Evolutionary conservation across 2,797 vertebrate species (phyloP).

Genomic region (Centroberyx gerrardi): DNA sequence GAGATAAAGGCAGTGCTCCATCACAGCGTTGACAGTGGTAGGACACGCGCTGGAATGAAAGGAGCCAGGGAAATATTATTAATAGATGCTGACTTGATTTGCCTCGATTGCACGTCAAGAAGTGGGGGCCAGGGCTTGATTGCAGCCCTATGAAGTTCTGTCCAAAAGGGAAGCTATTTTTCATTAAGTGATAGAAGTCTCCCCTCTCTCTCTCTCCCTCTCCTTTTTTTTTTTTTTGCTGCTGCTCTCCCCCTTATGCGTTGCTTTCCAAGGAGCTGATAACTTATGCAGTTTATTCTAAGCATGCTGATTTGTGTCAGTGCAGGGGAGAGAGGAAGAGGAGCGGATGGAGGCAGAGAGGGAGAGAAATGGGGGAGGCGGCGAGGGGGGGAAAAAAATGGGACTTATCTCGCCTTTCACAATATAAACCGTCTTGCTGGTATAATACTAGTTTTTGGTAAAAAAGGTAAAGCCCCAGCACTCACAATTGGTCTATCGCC

Average conservation of each 20-base stretch:
- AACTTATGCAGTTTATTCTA: slow-evolving; percentile 99
- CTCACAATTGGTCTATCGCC: slow-evolving; percentile 69
- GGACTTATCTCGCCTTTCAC: slow-evolving; percentile 79
- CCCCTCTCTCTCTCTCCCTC: slow-evolving; percentile 69
- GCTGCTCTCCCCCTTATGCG: slow-evolving; percentile 79
- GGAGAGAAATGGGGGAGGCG: slow-evolving; percentile 73
- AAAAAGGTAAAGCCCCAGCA: slow-evolving; percentile 46
- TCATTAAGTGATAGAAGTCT: slow-evolving; percentile 99
- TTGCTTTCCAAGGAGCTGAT: slow-evolving; percentile 99
- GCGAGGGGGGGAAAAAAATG: slow-evolving; percentile 31
- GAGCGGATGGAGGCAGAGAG: slow-evolving; percentile 83
- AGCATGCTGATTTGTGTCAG: slow-evolving; percentile 98
- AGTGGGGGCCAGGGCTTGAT: slow-evolving; percentile 94
- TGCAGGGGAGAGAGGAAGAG: slow-evolving; percentile 78
- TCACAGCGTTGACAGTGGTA: slow-evolving; percentile 98
- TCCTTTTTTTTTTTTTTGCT: slow-evolving; percentile 78
- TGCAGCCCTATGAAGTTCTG: slow-evolving; percentile 99
- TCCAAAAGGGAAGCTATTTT: slow-evolving; percentile 99
- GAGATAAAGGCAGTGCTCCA: slow-evolving; percentile 99
- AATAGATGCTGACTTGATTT: slow-evolving; percentile 99
- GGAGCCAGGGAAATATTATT: slow-evolving; percentile 99
- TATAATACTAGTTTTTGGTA: slow-evolving; percentile 69
- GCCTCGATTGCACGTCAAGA: slow-evolving; percentile 97
- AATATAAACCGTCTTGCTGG: slow-evolving; percentile 78
- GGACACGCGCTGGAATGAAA: slow-evolving; percentile 99